Evolutionary conservation across 2,888 invertebrate species (phyloP).

Genomic region (Machimus rusticus): DNA sequence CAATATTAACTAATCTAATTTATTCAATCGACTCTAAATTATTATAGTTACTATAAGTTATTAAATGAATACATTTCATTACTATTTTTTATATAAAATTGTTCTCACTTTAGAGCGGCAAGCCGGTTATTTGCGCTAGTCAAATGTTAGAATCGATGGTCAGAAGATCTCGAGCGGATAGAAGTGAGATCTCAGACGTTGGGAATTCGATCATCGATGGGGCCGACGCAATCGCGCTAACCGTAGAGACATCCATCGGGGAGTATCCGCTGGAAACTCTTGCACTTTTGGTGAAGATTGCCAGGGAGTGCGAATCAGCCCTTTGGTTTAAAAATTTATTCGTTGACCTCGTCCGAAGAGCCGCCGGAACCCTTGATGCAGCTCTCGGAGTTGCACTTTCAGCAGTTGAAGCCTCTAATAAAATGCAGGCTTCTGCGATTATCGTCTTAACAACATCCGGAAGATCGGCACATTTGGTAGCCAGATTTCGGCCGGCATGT

Average conservation of each 20-base stretch:
- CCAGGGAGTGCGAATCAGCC: constrained; percentile 96
- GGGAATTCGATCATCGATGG: constrained; percentile 98
- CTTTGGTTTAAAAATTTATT: constrained; percentile 93
- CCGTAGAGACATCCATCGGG: constrained; percentile 99
- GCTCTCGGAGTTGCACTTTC: constrained; percentile 94
- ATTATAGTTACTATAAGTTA: too few relatives aligned
- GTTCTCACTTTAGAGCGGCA: constrained; percentile 72
- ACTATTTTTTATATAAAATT: background rate
- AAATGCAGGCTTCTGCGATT: constrained; percentile 87
- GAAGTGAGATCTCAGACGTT: constrained; percentile 96
- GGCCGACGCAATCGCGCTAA: constrained; percentile 98
- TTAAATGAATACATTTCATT: too few relatives aligned
- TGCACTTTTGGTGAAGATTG: constrained; percentile 89
- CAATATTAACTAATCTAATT: too few relatives aligned
- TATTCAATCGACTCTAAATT: too few relatives aligned
- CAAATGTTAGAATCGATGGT: constrained; percentile 99
- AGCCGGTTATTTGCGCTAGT: constrained; percentile 97
- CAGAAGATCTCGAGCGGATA: constrained; percentile 93
- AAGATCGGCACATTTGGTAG: constrained; percentile 79
- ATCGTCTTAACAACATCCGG: constrained; percentile 73
- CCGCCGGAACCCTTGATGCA: constrained; percentile 74
- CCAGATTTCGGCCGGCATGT: constrained; percentile 93
- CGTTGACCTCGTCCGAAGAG: constrained; percentile 71
- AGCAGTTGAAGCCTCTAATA: constrained; percentile 91
- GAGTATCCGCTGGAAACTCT: constrained; percentile 93